Evolutionary conservation across 1,140 invertebrate genomes (phyloP), one percentile per base, ranked within the genome.

Genomic region (Drosophila albomicans): DNA sequence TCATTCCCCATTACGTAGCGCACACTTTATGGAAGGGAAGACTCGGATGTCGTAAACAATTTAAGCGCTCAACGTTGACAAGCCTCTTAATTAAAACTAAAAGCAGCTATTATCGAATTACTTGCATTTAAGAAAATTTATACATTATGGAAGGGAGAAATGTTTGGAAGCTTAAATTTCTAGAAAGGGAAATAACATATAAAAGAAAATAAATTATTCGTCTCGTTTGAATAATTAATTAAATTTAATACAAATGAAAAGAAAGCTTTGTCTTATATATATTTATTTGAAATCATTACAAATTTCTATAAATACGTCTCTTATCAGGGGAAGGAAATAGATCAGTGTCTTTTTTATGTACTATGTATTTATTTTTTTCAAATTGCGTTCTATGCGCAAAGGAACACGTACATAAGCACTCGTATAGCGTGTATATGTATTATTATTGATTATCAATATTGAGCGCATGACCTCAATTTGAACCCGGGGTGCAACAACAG

Each of bases 401-500:
- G 11, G 28, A 41, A 11, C 8, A 10, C 41, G 46, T 49, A 6
- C 30, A 32, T 32, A 32, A 32, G 30, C 2, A 30, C 10, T 16
- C 32, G 15, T n/a, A 13, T 7, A 35, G 1, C n/a, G 7, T n/a
- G 8, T 16, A 32, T 48, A 15, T 15, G 6, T 28, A 11, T 46
- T 13, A 13, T 58, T 49, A 69, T 75, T 69, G 69, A 65, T 77
- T 61, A 77, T 77, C 69, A 77, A 73, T 73, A 77, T 73, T 73
- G 69, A 73, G 74, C 41, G 63, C 69, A 73, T 67, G 69, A 77
- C 74, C 74, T 77, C 74, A 77, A 77, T 77, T 46, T 71, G 54
- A 73, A 41, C 54, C n/a, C 28, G 15, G 15, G 56, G 13, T 8
- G 57, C 35, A 28, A 58, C 30, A 41, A 41, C 51, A 32, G 0